These are phyloP conservation scores for Latrodectus elegans DNA, from an alignment of 2,888 invertebrate species.

Conservation along the genomic window DNA sequence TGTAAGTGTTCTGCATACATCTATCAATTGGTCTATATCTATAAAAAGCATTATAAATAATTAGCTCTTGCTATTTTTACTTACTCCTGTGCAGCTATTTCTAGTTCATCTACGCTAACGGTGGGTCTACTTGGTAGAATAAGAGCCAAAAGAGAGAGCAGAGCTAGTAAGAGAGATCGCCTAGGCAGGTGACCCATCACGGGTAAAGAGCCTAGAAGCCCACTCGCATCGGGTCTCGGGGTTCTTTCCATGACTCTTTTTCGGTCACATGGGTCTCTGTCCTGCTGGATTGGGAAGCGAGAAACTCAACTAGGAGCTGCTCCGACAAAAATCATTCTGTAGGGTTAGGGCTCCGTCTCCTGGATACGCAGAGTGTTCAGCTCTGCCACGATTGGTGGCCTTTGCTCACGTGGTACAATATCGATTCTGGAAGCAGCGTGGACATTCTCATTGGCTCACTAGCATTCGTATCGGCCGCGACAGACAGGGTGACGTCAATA, in stretches of 20 bases:
- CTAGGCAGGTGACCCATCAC: neutral
- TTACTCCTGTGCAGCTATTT: conserved; percentile 60
- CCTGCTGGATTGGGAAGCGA: conserved; percentile 36
- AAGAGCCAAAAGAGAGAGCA: conserved; percentile 29
- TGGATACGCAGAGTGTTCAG: conserved; percentile 57
- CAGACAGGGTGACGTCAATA: conserved; percentile 68
- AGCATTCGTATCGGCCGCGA: conserved; percentile 56
- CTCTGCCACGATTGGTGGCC: conserved; percentile 24
- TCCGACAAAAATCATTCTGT: conserved; percentile 57
- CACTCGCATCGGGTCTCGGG: conserved; percentile 23
- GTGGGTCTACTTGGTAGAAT: conserved; percentile 50
- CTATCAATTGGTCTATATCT: too few relatives aligned
- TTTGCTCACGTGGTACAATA: conserved; percentile 40
- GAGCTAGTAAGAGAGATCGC: conserved; percentile 25
- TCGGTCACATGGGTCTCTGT: conserved; percentile 60
- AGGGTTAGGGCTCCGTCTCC: conserved; percentile 38
- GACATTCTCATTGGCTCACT: conserved; percentile 50
- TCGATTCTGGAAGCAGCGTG: conserved; percentile 49
- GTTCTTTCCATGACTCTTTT: conserved; percentile 48
- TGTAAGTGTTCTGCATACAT: too few relatives aligned
- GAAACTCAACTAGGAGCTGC: conserved; percentile 43
- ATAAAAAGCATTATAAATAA: too few relatives aligned
- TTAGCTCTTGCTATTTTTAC: neutral
- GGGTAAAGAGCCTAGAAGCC: conserved; percentile 22
- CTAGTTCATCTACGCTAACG: conserved; percentile 51